phyloP scores from a whole-genome alignment of 2,113 vertebrate genomes.

The Morone saxatilis region DNA sequence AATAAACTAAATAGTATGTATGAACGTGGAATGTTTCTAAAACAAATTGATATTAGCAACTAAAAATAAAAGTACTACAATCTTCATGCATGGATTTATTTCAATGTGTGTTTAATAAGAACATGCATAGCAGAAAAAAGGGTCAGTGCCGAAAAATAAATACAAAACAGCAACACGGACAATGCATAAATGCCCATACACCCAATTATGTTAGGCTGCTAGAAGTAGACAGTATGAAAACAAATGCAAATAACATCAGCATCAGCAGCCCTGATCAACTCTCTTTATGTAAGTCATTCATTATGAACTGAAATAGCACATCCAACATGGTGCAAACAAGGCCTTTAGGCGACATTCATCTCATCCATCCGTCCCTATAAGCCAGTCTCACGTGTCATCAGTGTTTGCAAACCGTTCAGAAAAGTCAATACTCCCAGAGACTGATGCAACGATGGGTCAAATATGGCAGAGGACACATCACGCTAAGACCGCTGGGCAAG shows the following conservation, averaged over 20 bases:
- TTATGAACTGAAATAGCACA: conserved; percentile 45
- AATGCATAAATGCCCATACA: background rate
- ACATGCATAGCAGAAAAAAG: background rate
- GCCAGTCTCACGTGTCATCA: conserved; percentile 51
- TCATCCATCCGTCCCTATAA: conserved; percentile 28
- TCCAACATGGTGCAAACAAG: conserved; percentile 23
- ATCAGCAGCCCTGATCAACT: background rate
- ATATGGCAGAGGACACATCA: conserved; percentile 53
- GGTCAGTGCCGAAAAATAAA: background rate
- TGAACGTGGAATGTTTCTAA: background rate
- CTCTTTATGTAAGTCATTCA: conserved; percentile 40
- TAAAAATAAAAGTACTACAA: background rate
- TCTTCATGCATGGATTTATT: background rate
- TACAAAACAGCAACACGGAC: background rate
- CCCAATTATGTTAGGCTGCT: background rate
- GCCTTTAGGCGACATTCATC: conserved; percentile 37
- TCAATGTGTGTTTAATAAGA: background rate
- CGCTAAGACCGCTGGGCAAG: conserved; percentile 7
- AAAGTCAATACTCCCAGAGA: conserved; percentile 57
- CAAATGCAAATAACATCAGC: background rate
- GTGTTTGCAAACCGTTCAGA: conserved; percentile 70
- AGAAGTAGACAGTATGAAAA: background rate
- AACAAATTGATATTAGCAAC: background rate
- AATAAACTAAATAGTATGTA: background rate
- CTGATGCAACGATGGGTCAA: conserved; percentile 39